Base-by-base conservation (phyloP, 2,797 vertebrate species). In the Masticophis lateralis region DNA sequence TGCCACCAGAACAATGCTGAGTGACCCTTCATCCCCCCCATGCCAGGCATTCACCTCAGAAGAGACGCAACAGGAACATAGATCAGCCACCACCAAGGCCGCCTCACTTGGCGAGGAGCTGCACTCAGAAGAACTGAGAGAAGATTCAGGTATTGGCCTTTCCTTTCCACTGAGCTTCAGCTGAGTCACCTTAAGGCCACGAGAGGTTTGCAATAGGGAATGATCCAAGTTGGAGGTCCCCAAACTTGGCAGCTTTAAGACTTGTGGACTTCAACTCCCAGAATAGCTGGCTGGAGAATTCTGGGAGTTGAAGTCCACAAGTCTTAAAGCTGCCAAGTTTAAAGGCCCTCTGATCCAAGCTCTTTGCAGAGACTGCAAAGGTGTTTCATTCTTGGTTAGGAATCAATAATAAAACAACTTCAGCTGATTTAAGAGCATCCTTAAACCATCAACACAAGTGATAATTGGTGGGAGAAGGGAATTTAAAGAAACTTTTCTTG, bases 141-240 rank as follows among this genome's bases (percentile, higher is more conserved):
- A 98, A 2, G 96, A 98, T n/a, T 59, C 97, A 98, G 98, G 98
- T 98, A 98, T 59, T 37, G 12, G 22, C 9, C 90, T 93, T 89
- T 93, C 57, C 86, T 55, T 74, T 89, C 60, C 90, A 5, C n/a
- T 56, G 1, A 93, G n/a, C 5, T 87, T 22, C 27, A 18, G 18
- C 89, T 20, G 20, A 53, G 60, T 88, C 0, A 10, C 37, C 43
- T 60, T 12, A 57, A 43, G 51, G 47, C n/a, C 59, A 56, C 57
- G 56, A 90, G 53, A 60, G 6, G 27, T 87, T 63, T 47, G 86
- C n/a, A 63, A 11, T 56, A 22, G 22, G 22, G 61, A 53, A 53
- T 53, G 51, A 53, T 53, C 51, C 51, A 53, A 53, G 51, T 10
- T 28, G 14, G 61, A 10, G 11, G 27, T 28, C 27, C 4, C 4